phyloP scores from a whole-genome alignment of 1,140 invertebrate genomes.

The Drosophila nigrodunni region DNA sequence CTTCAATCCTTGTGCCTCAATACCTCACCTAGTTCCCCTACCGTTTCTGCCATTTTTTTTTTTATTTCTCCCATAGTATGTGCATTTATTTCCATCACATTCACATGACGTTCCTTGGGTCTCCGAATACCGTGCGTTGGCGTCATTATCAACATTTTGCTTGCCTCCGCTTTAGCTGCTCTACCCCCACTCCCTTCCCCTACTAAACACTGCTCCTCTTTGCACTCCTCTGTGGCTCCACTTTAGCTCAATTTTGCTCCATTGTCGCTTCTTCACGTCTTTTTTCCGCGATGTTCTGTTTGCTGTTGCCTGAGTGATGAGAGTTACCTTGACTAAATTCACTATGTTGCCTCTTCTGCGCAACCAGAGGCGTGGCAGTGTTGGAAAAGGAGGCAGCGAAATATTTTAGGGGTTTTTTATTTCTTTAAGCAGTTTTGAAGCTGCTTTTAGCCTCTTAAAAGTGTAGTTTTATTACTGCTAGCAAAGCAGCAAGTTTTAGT shows the following conservation, averaged over 20 bases:
- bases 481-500: too few relatives aligned
- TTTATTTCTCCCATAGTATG: slow-evolving; percentile 16
- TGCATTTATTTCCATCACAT: slow-evolving; percentile 45
- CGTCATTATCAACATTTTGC: slow-evolving; percentile 64
- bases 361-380: not conserved
- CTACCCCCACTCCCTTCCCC: too few relatives aligned
- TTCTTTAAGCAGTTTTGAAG: too few relatives aligned
- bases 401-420: too few relatives aligned
- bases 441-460: too few relatives aligned
- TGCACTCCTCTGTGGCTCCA: not conserved
- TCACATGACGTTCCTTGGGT: slow-evolving; percentile 47
- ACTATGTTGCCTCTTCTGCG: slow-evolving; percentile 5
- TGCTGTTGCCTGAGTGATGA: slow-evolving; percentile 34
- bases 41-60: not conserved
- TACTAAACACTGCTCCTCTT: not conserved
- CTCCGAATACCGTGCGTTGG: slow-evolving; percentile 34
- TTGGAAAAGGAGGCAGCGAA: not conserved
- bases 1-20: not conserved
- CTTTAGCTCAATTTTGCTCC: slow-evolving; percentile 46
- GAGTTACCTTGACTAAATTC: slow-evolving; percentile 48
- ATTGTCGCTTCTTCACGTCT: slow-evolving; percentile 36
- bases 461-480: too few relatives aligned
- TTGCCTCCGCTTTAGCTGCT: not conserved
- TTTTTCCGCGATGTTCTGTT: slow-evolving; percentile 18
- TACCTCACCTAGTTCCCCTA: not conserved